Evolutionary conservation across 2,888 invertebrate species (phyloP), one percentile per base, ranked within the genome.

Genomic region (Lochmaea capreae): DNA sequence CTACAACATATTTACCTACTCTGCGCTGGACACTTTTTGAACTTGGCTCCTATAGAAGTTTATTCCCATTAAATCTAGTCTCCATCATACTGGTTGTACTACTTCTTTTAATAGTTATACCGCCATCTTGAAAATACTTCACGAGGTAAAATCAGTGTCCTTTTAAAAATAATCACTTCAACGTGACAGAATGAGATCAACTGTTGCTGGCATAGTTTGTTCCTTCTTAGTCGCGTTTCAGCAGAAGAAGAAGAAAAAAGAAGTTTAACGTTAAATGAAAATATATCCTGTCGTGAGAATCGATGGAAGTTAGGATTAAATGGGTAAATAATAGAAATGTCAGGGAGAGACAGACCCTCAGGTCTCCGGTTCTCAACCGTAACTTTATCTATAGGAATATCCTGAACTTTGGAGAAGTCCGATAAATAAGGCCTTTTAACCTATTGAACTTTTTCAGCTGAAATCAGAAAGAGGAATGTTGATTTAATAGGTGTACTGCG

Each of bases 241-340:
- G 16, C 9, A 54, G 18, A 16, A 54, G 18, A 46, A 14, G 11
- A 46, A 12, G 12, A 11, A 46, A 46, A 18, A 54, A 54, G 18
- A 18, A 54, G 18, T 54, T 10, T 10, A 10, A 54, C 54, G 54
- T 12, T n/a, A 9, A 59, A 59, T 59, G 59, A 59, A 59, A 59
- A 59, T 59, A 33, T 59, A 59, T 59, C 59, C 59, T 10, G 3
- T 12, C 59, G 12, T 33, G 59, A 59, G 59, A 59, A 26, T 59
- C 59, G 57, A 66, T 57, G 16, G 39, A 16, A 57, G 18, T 39
- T 39, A 12, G 57, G 42, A 66, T 66, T 57, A 66, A 57, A 65
- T 26, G 65, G n/a, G n/a, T 52, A 52, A 65, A 66, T 66, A 66
- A 66, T 66, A 66, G 66, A 66, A 66, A 66, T 66, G 66, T 66